Evolutionary conservation across 2,113 vertebrate genomes (phyloP).

Genomic region (Campylorhamphus procurvoides): DNA sequence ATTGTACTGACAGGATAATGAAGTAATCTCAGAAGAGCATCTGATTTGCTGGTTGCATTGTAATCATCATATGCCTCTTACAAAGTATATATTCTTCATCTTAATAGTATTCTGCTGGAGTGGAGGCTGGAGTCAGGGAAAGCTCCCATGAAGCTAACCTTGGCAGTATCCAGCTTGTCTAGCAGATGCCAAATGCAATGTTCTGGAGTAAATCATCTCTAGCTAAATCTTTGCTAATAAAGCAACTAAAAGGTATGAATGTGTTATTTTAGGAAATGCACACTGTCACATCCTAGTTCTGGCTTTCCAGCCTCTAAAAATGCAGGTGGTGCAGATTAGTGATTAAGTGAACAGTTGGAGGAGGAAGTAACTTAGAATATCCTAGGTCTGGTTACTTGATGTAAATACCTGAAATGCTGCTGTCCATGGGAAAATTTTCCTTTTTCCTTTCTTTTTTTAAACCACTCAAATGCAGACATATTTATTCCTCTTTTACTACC

Average conservation of each 20-base stretch:
- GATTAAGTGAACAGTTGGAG: not conserved
- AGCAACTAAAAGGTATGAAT: not conserved
- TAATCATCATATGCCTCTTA: not conserved
- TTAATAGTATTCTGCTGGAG: not conserved
- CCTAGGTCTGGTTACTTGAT: not conserved
- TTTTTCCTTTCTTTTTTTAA: not conserved
- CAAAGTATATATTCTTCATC: not conserved
- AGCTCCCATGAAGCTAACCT: not conserved
- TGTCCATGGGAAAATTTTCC: not conserved
- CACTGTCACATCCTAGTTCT: not conserved
- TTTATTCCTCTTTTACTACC: not conserved
- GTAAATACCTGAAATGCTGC: not conserved
- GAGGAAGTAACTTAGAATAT: not conserved
- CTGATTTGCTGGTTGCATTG: not conserved
- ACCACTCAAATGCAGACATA: not conserved
- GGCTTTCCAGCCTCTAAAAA: not conserved
- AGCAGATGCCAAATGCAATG: not conserved
- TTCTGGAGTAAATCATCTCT: conserved; percentile 2
- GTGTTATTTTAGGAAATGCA: not conserved
- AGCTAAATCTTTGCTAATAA: conserved; percentile 5
- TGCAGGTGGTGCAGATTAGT: not conserved
- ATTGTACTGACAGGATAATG: not conserved
- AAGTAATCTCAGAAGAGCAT: not conserved
- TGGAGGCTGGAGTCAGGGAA: not conserved
- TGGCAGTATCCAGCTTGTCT: not conserved